Conservation (phyloP, 1,140 invertebrate genomes). For the Achroia grisella region DNA sequence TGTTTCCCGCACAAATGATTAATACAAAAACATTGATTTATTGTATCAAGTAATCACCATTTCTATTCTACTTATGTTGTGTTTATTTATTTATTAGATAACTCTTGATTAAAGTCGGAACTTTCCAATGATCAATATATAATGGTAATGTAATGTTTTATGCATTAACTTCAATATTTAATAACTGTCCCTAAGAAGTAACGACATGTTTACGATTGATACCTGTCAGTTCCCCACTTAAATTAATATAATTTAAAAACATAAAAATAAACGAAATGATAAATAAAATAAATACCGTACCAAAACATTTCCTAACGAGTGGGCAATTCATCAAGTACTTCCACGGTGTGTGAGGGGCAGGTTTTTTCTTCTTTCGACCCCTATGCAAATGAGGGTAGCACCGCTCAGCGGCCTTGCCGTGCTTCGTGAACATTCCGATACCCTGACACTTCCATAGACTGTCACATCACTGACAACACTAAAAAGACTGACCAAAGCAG, state of each 20-base stretch:
- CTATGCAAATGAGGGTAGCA: conserved; percentile 57
- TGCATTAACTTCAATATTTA: too few species aligned
- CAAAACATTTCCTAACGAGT: conserved; percentile 75
- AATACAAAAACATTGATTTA: neutral
- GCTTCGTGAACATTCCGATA: conserved; percentile 68
- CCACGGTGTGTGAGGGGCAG: conserved; percentile 66
- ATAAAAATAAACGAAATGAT: conserved; percentile 21
- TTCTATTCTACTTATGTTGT: too few species aligned
- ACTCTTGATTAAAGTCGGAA: too few species aligned
- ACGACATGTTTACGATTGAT: neutral
- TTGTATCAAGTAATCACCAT: neutral
- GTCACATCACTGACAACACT: conserved; percentile 62
- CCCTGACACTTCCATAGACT: conserved; percentile 60
- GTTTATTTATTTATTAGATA: too few species aligned
- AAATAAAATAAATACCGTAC: conserved; percentile 64
- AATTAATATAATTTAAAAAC: conserved; percentile 1
- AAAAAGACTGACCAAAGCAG: conserved; percentile 27
- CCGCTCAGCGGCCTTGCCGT: conserved; percentile 61
- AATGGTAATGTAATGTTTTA: too few species aligned
- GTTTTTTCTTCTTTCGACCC: conserved; percentile 68
- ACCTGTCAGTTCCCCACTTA: neutral
- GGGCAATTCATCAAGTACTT: conserved; percentile 75
- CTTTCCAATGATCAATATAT: too few species aligned
- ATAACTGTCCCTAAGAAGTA: too few species aligned
- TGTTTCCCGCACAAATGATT: neutral